Evolutionary conservation across 1,140 invertebrate genomes (phyloP), one percentile per base, ranked within the genome.

Genomic region (Brachionus rotundiformis): DNA sequence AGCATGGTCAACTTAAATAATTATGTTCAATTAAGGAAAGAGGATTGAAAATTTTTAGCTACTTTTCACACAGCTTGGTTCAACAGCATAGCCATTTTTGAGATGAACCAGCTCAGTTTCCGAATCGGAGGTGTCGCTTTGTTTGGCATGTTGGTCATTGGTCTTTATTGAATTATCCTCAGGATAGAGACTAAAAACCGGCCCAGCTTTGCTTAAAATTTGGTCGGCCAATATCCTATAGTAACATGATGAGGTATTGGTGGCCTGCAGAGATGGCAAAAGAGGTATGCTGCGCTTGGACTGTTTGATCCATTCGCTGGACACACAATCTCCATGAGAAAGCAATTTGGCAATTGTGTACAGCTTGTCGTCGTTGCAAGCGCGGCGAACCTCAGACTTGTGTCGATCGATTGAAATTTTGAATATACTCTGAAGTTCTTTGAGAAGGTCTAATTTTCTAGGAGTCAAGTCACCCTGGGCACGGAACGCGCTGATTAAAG

Each of bases 381-480:
- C 94, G 85, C 94, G 90, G 82, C 94, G 89, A 84, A 95, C 91
- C 90, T 96, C 95, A 82, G 94, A 94, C 84, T 93, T 91, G 87
- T 96, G 94, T 83, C 95, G 90, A 87, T 96, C 95, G 85, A 92
- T 91, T 68, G 93, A 92, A 86, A 96, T 95, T 88, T 93, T 93
- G 82, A 63, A 84, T 82, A 83, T 81, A 75, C 83, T 77, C 82
- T 93, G 91, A 82, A 95, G 88, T 86, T 95, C 93, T 86, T 92
- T 91, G 54, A 96, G 89, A 82, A 95, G 88, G 86, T 92, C 93
- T 86, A 92, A 92, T 90, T 94, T 95, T 83, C 93, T 92, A 85
- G 91, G 91, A 84, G 91, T 93, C 44, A 95, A 91, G 85, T 92
- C 90, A 81, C 95, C 95, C 89, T 96, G 94, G 85, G 94, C 95